Evolutionary conservation across 1,140 invertebrate species (phyloP).

Genomic region (Papilio helenus): DNA sequence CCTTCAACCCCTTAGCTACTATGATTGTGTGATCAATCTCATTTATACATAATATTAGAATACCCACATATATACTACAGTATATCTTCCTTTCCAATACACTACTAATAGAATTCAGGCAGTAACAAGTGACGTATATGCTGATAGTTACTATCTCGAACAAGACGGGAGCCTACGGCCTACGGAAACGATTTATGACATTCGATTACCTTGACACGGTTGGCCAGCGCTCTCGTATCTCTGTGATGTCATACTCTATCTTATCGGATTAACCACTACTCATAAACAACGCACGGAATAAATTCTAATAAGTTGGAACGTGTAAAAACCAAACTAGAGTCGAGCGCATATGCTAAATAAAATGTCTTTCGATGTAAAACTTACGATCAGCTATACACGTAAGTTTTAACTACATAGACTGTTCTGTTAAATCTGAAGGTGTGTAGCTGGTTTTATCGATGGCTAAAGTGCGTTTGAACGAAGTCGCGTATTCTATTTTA

Average conservation of each 20-base stretch:
- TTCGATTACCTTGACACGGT: slow-evolving; percentile 49
- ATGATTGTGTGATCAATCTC: too few relatives aligned
- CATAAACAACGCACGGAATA: slow-evolving; percentile 35
- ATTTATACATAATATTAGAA: too few relatives aligned
- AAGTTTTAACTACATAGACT: too few relatives aligned
- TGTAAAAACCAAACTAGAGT: background rate
- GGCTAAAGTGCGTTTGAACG: too few relatives aligned
- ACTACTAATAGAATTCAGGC: background rate
- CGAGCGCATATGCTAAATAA: background rate
- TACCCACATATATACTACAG: too few relatives aligned
- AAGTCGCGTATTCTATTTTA: too few relatives aligned
- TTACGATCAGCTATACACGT: too few relatives aligned
- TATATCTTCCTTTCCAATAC: background rate
- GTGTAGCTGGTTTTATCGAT: too few relatives aligned
- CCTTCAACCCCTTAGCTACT: too few relatives aligned
- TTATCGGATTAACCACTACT: slow-evolving; percentile 47
- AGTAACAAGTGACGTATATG: slow-evolving; percentile 32
- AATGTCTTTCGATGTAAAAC: background rate
- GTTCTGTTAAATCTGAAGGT: too few relatives aligned
- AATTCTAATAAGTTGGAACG: slow-evolving; percentile 14
- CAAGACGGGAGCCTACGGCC: slow-evolving; percentile 29
- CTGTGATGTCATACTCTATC: slow-evolving; percentile 52
- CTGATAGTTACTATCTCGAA: slow-evolving; percentile 29
- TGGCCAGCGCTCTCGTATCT: slow-evolving; percentile 43
- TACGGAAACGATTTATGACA: slow-evolving; percentile 46